phyloP scores from a whole-genome alignment of 2,888 invertebrate species.

The Biston stratarius region DNA sequence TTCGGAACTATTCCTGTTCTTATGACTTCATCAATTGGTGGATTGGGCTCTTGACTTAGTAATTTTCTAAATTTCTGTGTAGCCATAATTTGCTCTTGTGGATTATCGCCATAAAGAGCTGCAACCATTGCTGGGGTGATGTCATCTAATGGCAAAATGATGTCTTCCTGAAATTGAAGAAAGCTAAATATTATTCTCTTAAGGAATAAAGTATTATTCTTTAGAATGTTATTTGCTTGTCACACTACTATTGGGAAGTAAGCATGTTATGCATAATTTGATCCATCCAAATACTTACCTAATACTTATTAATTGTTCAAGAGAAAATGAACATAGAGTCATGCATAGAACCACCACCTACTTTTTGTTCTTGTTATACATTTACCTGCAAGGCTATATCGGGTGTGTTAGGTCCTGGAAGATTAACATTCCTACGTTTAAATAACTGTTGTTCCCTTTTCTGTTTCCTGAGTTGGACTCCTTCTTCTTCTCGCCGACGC shows the following conservation, averaged over 20 bases:
- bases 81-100: constrained; percentile 93
- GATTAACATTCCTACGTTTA: constrained; percentile 94
- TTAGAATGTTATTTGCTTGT: neutral
- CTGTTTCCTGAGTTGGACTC: constrained; percentile 97
- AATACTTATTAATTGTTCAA: neutral
- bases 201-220: no score
- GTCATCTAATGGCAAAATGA: constrained; percentile 76
- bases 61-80: constrained; percentile 98
- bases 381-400: constrained; percentile 73
- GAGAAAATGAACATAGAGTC: neutral
- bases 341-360: neutral
- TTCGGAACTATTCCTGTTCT: constrained; percentile 96
- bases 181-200: neutral
- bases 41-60: constrained; percentile 97
- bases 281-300: no score
- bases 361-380: no score
- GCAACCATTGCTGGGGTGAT: constrained; percentile 94
- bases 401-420: constrained; percentile 71
- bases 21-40: constrained; percentile 98
- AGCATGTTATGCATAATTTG: neutral
- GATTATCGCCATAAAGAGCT: constrained; percentile 91
- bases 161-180: constrained; percentile 76
- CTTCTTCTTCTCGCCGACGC: constrained; percentile 97
- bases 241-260: neutral
- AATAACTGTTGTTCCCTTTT: constrained; percentile 98